Evolutionary conservation across 2,888 invertebrate species (phyloP).

Genomic region (Athalia cordata): DNA sequence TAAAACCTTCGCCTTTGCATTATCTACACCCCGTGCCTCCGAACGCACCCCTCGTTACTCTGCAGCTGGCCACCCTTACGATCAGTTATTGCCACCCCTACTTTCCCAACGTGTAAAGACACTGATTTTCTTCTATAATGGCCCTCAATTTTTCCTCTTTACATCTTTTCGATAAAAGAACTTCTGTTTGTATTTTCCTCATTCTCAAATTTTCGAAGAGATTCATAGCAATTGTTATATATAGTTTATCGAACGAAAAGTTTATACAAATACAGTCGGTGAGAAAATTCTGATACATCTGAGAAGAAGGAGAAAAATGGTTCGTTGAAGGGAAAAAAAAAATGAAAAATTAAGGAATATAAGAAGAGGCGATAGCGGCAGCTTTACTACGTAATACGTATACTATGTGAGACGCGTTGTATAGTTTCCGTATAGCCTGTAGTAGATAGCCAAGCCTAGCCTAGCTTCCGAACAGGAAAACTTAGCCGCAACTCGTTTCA

Average conservation of each 20-base stretch:
- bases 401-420: too few relatives aligned
- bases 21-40: slow-evolving; percentile 13
- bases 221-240: too few relatives aligned
- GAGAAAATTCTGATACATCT: too few relatives aligned
- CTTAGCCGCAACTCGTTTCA: slow-evolving; percentile 25
- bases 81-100: not conserved
- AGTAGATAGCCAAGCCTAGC: too few relatives aligned
- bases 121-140: not conserved
- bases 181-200: too few relatives aligned
- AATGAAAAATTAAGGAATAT: not conserved
- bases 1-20: slow-evolving; percentile 7
- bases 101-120: not conserved
- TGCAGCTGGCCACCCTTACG: not conserved
- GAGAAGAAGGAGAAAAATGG: not conserved
- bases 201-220: too few relatives aligned
- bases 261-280: too few relatives aligned
- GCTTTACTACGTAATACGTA: not conserved
- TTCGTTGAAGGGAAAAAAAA: not conserved
- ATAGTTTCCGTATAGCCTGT: too few relatives aligned
- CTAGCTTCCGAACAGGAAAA: not conserved
- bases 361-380: not conserved
- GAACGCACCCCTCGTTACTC: not conserved
- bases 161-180: too few relatives aligned
- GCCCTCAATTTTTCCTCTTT: too few relatives aligned
- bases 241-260: too few relatives aligned